A percentile compares a stretch with the other conserved stretches of the same genome.
Conservation (phyloP, 2,113 vertebrate species). For the Atherinomorus stipes region DNA sequence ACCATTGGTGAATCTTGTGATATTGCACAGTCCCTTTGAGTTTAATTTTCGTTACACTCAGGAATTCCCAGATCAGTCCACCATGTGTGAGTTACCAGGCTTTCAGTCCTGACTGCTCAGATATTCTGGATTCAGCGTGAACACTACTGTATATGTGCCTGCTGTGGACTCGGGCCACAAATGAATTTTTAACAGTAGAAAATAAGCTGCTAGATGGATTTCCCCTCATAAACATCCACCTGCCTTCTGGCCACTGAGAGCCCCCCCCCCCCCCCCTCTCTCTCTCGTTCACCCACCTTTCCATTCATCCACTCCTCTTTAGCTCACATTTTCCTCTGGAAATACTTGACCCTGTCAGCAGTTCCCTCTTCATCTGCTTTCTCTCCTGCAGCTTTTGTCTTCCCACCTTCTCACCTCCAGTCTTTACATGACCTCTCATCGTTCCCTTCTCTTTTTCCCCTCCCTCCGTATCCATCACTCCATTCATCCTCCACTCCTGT, state of each 20-base stretch:
- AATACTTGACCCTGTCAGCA: conserved; percentile 30
- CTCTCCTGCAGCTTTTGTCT: not conserved
- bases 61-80: too few relatives aligned
- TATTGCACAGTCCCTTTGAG: too few relatives aligned
- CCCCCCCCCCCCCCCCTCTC: not conserved
- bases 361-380: not conserved
- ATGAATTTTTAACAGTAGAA: conserved; percentile 41
- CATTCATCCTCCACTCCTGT: not conserved
- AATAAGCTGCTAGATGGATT: conserved; percentile 45
- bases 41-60: too few relatives aligned
- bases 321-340: conserved; percentile 62
- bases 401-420: not conserved
- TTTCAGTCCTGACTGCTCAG: too few relatives aligned
- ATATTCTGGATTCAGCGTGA: not conserved
- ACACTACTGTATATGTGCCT: not conserved
- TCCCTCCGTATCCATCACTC: not conserved
- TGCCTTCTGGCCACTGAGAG: conserved; percentile 1
- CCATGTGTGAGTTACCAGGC: too few relatives aligned
- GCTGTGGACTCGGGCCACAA: conserved; percentile 7
- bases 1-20: too few relatives aligned
- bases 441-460: not conserved
- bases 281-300: conserved; percentile 6
- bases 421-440: not conserved
- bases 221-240: conserved; percentile 49
- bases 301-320: not conserved